Evolutionary conservation across 2,888 invertebrate genomes (phyloP), one percentile per base, ranked within the genome.

Genomic region (Deilephila elpenor): DNA sequence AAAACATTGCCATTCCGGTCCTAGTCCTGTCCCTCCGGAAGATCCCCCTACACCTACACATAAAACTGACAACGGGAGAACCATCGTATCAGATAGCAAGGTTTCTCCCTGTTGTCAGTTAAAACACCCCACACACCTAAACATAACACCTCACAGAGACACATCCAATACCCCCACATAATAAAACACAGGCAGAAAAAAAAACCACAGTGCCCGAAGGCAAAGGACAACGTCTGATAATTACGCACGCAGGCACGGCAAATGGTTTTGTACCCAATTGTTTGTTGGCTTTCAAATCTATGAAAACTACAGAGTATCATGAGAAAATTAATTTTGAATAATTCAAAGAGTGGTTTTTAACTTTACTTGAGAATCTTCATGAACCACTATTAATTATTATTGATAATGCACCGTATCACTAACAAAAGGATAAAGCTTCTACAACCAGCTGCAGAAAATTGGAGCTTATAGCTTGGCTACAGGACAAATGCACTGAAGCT

Each of bases 201-300:
- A n/a, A n/a, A 25, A 77, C 51, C 11, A 51, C 3, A 51, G 51
- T 51, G 17, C 51, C 11, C 51, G 51, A 51, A 51, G 51, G 51
- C 7, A 51, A 51, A 51, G 51, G 51, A 17, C 14, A 51, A 51
- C 11, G 51, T 14, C 51, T 17, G 25, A 25, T 25, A 3, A 51
- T 51, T 51, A 17, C n/a, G 8, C 59, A n/a, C 25, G 59, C 59
- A 59, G 25, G 59, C 1, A n/a, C 20, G 19, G 59, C 59, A 3
- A 17, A 59, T 1, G 20, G 25, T 59, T 59, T 59, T 3, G 20
- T 59, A n/a, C 59, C 59, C 19, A 59, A 59, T n/a, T 59, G 59
- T 59, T 59, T 59, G 19, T 59, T 59, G 20, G 59, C 59, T 14
- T 51, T 59, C 8, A 59, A 59, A 25, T 59, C 59, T 3, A 59